Evolutionary conservation across 92 coral and sea anemone species (phyloP), one percentile per base, ranked within the genome.

Genomic region (Montipora capitata): DNA sequence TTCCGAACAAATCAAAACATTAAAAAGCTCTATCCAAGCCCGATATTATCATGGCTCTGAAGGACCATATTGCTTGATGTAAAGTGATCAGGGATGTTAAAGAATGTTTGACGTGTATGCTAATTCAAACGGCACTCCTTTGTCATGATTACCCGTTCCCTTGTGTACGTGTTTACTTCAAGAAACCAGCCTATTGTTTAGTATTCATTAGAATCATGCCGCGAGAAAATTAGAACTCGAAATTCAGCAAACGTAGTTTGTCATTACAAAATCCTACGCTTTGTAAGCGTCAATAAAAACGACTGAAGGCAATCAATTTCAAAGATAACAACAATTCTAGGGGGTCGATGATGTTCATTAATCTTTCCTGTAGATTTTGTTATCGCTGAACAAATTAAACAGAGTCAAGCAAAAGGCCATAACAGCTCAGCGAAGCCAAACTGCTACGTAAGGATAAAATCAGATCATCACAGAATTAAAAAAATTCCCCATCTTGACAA

Each of bases 371-470:
- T 72, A 61, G 52, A 72, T 20, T 72, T 38, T 35, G 41, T 72
- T 41, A 65, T 48, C 58, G 54, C 43, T 77, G 44, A 58, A 79
- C 81, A 49, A 27, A n/a, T 57, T 71, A 15, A 35, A 44, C 74
- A 41, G 9, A 69, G 78, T n/a, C 40, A 14, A 44, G 56, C 10
- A 9, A 71, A 71, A 8, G 4, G 41, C 35, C 73, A 65, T 17
- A 13, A 54, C 17, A 68, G 44, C 56, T 56, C 77, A 54, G 52
- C 85, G 76, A 54, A 81, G 68, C 85, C 18, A 18, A 68, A n/a
- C 10, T 38, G 7, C 27, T 64, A 16, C 5, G 2, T 1, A 35
- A 15, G 41, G 15, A 27, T 27, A 27, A 27, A 63, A 42, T 65
- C 84, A 35, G 39, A 9, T 7, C 3, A 15, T 48, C 52, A 48